These are phyloP conservation scores for Myioborus miniatus DNA, from an alignment of 2,797 vertebrate genomes.

Conservation along the genomic window DNA sequence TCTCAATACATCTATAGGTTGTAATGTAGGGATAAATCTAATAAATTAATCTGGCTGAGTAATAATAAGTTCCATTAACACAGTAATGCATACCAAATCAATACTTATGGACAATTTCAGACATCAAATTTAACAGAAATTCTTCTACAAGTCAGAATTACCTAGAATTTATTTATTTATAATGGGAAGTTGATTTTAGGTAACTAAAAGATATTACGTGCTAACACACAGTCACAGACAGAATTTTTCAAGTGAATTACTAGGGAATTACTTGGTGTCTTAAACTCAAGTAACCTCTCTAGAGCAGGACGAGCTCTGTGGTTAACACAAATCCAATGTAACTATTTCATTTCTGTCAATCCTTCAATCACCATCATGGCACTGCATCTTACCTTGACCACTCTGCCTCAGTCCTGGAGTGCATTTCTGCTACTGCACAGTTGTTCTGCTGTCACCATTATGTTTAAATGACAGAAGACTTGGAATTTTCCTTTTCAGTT, in stretches of 20 bases:
- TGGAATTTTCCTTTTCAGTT: neutral
- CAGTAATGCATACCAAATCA: neutral
- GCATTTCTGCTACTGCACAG: neutral
- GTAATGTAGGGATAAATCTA: constrained; percentile 37
- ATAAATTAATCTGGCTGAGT: constrained; percentile 41
- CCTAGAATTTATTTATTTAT: constrained; percentile 9
- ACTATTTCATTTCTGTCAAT: neutral
- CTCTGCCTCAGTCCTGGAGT: neutral
- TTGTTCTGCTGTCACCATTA: neutral
- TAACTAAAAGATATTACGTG: neutral
- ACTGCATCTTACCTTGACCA: neutral
- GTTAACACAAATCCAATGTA: neutral
- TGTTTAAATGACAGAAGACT: neutral
- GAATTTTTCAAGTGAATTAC: neutral
- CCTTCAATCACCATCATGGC: neutral
- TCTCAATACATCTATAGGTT: constrained; percentile 30
- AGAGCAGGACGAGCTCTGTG: neutral
- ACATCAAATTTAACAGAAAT: constrained; percentile 12
- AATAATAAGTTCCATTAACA: constrained; percentile 46
- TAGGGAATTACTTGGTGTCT: neutral
- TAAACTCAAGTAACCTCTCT: neutral
- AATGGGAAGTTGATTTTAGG: neutral
- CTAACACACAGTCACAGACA: neutral
- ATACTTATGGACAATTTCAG: neutral
- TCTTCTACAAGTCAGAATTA: neutral